phyloP scores from a whole-genome alignment of 2,888 invertebrate genomes.

The Rhimphoctona megacephalus region DNA sequence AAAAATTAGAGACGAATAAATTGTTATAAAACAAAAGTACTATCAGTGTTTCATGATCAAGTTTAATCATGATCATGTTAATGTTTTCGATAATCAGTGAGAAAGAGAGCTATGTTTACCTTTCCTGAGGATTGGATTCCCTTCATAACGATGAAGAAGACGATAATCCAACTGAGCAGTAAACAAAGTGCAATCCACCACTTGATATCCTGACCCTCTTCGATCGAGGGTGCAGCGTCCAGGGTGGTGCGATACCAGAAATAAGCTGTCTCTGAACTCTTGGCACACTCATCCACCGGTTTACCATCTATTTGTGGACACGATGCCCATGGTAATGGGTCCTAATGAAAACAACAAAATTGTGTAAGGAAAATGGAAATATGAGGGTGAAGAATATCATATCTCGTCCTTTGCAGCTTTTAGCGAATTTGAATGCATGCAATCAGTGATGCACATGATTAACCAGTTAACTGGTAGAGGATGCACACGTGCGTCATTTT shows the following conservation, averaged over 20 bases:
- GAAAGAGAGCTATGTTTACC: conserved; percentile 85
- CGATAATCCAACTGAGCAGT: conserved; percentile 94
- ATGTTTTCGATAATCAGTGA: not conserved
- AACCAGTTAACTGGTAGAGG: too few relatives aligned
- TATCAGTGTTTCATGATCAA: not conserved
- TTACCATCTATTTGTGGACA: conserved; percentile 91
- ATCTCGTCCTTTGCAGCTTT: conserved; percentile 44
- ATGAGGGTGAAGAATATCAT: not conserved
- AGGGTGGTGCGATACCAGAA: conserved; percentile 97
- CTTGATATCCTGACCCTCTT: conserved; percentile 93
- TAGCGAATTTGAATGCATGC: conserved; percentile 1
- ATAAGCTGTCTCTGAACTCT: conserved; percentile 95
- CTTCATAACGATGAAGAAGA: conserved; percentile 98
- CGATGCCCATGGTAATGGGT: conserved; percentile 93
- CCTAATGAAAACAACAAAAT: conserved; percentile 85
- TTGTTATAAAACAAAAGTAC: not conserved
- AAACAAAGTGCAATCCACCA: conserved; percentile 98
- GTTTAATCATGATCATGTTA: too few relatives aligned
- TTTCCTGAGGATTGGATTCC: conserved; percentile 98
- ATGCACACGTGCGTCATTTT: too few relatives aligned
- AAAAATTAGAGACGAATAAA: not conserved
- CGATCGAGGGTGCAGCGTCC: conserved; percentile 94
- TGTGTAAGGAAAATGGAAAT: not conserved
- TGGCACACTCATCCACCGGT: conserved; percentile 92
- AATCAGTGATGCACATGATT: conserved; percentile 1